phyloP scores from a whole-genome alignment of 1,140 invertebrate genomes.

The Diploscapter pachys region DNA sequence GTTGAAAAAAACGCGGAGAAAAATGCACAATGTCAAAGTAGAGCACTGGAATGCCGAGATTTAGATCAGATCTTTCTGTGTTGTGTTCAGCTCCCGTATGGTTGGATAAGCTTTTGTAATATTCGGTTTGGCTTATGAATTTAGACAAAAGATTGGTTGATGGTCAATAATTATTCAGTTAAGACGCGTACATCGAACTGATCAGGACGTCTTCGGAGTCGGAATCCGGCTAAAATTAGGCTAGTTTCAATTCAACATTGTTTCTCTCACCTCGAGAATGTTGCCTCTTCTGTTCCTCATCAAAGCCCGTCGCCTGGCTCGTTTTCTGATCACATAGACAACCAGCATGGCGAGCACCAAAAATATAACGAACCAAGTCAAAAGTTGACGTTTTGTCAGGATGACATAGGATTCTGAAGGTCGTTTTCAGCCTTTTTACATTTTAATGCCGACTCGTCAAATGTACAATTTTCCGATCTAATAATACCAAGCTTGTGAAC shows the following conservation, averaged over 20 bases:
- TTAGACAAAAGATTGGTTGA: not conserved
- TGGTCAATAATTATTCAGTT: constrained; percentile 1
- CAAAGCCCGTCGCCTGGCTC: constrained; percentile 18
- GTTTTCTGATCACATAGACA: constrained; percentile 17
- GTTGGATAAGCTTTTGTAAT: constrained; percentile 9
- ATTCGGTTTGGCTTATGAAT: not conserved
- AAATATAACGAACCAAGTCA: constrained; percentile 17
- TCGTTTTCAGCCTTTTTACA: not conserved
- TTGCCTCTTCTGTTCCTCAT: constrained; percentile 17
- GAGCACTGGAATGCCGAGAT: too few species aligned
- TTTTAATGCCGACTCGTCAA: not conserved
- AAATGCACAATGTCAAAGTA: too few species aligned
- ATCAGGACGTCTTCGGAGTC: constrained; percentile 39
- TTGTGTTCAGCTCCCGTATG: not conserved
- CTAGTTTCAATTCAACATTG: constrained; percentile 20
- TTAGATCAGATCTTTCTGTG: not conserved
- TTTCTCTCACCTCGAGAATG: constrained; percentile 24
- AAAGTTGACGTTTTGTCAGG: constrained; percentile 3
- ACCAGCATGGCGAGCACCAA: constrained; percentile 11
- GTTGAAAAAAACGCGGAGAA: too few species aligned
- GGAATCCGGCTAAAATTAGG: constrained; percentile 16
- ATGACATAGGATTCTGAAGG: constrained; percentile 5
- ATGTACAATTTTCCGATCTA: too few species aligned
- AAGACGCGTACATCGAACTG: constrained; percentile 35
- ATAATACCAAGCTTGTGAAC: too few species aligned